Evolutionary conservation across 1,140 invertebrate species (phyloP).

Genomic region (Trichonephila inaurata): DNA sequence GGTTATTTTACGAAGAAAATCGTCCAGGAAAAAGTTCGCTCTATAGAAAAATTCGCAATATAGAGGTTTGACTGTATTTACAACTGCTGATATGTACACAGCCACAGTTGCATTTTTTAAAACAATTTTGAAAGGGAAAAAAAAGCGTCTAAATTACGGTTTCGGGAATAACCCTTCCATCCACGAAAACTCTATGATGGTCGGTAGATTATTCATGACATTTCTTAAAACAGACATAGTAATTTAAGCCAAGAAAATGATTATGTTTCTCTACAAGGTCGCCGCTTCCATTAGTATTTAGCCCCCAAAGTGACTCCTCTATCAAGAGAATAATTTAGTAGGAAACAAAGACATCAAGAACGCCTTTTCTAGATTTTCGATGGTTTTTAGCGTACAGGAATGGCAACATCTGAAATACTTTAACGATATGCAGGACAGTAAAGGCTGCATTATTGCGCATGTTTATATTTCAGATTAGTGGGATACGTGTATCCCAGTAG

Average conservation of each 20-base stretch:
- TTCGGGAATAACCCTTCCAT: neutral
- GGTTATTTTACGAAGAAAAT: no score
- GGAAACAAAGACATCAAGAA: constrained; percentile 17
- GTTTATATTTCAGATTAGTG: neutral
- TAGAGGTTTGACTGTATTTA: no score
- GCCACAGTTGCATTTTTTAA: no score
- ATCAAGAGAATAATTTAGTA: neutral
- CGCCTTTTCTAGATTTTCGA: neutral
- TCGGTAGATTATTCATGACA: neutral
- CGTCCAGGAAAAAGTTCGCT: no score
- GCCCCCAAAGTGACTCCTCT: neutral
- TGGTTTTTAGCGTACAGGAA: neutral
- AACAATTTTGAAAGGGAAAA: no score
- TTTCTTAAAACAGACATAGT: constrained; percentile 6
- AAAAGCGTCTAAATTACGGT: neutral
- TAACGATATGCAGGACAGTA: neutral
- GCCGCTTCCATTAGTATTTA: neutral
- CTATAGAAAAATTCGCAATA: no score
- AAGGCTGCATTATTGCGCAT: neutral
- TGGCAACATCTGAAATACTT: neutral
- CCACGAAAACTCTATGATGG: neutral
- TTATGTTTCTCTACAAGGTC: neutral
- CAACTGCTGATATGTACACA: no score
- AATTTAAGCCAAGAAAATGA: neutral
- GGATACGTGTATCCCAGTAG: no score